Evolutionary conservation across 2,888 invertebrate species (phyloP), one percentile per base, ranked within the genome.

Genomic region (Megalurothrips usitatus): DNA sequence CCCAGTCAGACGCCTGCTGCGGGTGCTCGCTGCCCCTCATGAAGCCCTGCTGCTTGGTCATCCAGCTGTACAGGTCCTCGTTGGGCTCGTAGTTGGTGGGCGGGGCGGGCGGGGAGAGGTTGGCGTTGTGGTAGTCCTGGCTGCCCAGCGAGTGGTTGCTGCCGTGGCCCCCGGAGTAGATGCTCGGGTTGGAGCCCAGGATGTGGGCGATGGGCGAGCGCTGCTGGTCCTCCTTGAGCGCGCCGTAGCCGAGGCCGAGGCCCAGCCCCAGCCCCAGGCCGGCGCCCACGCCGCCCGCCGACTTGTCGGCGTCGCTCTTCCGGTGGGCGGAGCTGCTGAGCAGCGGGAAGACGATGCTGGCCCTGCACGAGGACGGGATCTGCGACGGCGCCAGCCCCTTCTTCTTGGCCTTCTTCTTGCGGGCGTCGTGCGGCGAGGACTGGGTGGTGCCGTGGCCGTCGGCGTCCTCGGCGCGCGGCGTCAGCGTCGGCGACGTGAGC

Each of bases 1-100:
- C 88, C 88, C 88, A 88, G 82, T 87, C 87, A 82, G 87, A 79
- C 58, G 82, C 26, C 78, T 80, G 82, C 78, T 82, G 19, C 58
- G 49, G 58, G 79, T 82, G 43, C 28, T 87, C 91, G 79, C 86
- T 86, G 80, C 87, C 87, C 19, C 88, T 87, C 81, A 88, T 87
- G 83, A 89, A 89, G 83, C 90, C 90, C 84, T 96, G 95, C 85
- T 97, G 97, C 85, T 96, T 94, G 1, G 96, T 96, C 97, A 98
- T 97, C 97, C 97, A 98, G 84, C 94, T 94, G 87, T 98, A 97
- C 78, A 98, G 89, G 87, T 97, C 97, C 86, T 96, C 96, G n/a
- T 92, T 91, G 26, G 68, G 68, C 10, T 75, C 68, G 52, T 26
- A 79, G 43, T 63, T 49, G n/a, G 78, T 81, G 4, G 81, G 81